phyloP scores from a whole-genome alignment of 2,797 vertebrate genomes.

The Crossoptilon crossoptilon region DNA sequence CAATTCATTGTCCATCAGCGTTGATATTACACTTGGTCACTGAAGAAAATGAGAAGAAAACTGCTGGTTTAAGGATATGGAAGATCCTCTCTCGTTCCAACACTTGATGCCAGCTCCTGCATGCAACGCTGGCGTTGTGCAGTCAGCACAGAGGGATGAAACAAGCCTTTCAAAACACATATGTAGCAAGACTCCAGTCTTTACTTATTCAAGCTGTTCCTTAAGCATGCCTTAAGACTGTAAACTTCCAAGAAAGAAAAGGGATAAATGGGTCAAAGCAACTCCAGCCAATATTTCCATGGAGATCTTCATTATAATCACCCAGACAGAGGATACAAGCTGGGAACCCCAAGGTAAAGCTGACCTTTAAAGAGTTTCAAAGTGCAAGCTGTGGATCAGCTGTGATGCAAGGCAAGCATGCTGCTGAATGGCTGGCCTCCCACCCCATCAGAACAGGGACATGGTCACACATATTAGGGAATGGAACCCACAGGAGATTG shows the following conservation, averaged over 20 bases:
- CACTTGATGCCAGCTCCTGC: not conserved
- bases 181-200: not conserved
- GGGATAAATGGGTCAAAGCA: not conserved
- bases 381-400: not conserved
- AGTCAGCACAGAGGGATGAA: not conserved
- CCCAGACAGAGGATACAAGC: fast-evolving
- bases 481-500: not conserved
- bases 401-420: not conserved
- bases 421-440: not conserved
- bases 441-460: not conserved
- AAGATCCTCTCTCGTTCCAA: not conserved
- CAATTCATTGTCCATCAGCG: not conserved
- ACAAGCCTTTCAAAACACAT: not conserved
- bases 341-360: not conserved
- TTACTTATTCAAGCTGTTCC: not conserved
- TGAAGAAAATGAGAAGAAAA: not conserved
- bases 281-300: not conserved
- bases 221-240: not conserved
- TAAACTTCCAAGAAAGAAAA: not conserved
- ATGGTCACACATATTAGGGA: not conserved
- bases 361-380: not conserved
- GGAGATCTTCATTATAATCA: not conserved
- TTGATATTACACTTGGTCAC: not conserved
- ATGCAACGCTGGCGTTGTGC: not conserved
- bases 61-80: not conserved